These are phyloP conservation scores for Phrynocephalus versicolor DNA, from an alignment of 2,113 vertebrate species.

Conservation along the genomic window DNA sequence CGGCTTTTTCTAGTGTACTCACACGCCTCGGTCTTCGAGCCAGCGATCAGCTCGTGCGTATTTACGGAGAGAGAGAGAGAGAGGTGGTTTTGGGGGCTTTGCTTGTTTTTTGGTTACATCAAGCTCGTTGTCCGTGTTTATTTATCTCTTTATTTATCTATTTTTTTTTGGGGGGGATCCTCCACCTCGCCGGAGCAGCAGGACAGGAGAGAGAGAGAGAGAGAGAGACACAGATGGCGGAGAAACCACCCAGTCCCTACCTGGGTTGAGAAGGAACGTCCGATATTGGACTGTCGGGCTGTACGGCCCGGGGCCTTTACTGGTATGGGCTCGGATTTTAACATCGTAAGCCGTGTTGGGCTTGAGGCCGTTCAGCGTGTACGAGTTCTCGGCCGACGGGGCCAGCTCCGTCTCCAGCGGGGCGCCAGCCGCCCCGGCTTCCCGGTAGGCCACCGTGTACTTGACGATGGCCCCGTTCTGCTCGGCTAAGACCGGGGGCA, in stretches of 20 bases:
- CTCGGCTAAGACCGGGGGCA: slow-evolving; percentile 91
- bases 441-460: slow-evolving; percentile 95
- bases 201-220: slow-evolving; percentile 63
- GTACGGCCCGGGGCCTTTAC: slow-evolving; percentile 96
- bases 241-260: slow-evolving; percentile 88
- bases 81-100: too few species aligned
- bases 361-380: slow-evolving; percentile 91
- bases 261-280: slow-evolving; percentile 93
- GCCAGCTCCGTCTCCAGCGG: slow-evolving; percentile 84
- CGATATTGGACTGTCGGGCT: slow-evolving; percentile 96
- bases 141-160: background rate
- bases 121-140: too few species aligned
- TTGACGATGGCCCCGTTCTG: slow-evolving; percentile 90
- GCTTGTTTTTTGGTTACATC: background rate
- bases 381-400: slow-evolving; percentile 82
- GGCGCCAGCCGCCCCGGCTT: slow-evolving; percentile 75
- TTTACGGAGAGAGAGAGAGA: background rate
- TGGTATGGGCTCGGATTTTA: slow-evolving; percentile 97
- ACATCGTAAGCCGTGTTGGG: slow-evolving; percentile 94
- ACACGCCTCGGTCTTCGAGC: slow-evolving; percentile 67
- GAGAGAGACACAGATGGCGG: slow-evolving; percentile 61
- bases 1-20: slow-evolving; percentile 57
- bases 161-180: slow-evolving; percentile 55
- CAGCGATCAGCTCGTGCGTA: slow-evolving; percentile 45
- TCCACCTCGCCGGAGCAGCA: slow-evolving; percentile 71